Evolutionary conservation across 37 sponge, comb jelly and placozoan species (phyloP).

Genomic region (Beroe forskalii): DNA sequence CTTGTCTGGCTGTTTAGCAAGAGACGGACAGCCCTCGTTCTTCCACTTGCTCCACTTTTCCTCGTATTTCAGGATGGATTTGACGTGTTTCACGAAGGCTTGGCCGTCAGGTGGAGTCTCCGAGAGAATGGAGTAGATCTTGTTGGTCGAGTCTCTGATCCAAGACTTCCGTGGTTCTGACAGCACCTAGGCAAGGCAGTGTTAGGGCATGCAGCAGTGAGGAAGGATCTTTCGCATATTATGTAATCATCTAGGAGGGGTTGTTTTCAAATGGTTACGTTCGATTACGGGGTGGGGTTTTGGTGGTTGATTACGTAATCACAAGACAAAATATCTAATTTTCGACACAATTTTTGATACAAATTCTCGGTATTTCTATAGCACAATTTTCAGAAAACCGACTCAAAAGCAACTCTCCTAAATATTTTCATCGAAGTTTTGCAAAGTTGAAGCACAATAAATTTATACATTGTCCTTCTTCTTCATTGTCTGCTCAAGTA

Average conservation of each 20-base stretch:
- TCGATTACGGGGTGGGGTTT: too few species aligned
- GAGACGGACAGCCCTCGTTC: constrained; percentile 93
- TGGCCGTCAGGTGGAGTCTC: constrained; percentile 94
- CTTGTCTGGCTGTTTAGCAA: constrained; percentile 51
- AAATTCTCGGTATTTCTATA: too few species aligned
- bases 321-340: too few species aligned
- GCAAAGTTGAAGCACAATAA: not conserved
- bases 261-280: too few species aligned
- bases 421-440: not conserved
- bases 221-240: too few species aligned
- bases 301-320: too few species aligned
- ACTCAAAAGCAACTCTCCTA: too few species aligned
- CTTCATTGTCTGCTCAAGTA: too few species aligned
- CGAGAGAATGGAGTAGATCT: constrained; percentile 80
- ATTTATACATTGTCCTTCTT: too few species aligned
- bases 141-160: constrained; percentile 75
- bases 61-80: constrained; percentile 76
- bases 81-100: constrained; percentile 76
- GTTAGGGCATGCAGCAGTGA: too few species aligned
- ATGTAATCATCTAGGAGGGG: too few species aligned
- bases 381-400: not conserved
- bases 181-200: constrained; percentile 69
- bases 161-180: constrained; percentile 74
- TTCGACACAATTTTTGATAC: too few species aligned
- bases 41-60: constrained; percentile 97